phyloP scores from a whole-genome alignment of 2,888 invertebrate genomes.

The Amblyteles armatorius region DNA sequence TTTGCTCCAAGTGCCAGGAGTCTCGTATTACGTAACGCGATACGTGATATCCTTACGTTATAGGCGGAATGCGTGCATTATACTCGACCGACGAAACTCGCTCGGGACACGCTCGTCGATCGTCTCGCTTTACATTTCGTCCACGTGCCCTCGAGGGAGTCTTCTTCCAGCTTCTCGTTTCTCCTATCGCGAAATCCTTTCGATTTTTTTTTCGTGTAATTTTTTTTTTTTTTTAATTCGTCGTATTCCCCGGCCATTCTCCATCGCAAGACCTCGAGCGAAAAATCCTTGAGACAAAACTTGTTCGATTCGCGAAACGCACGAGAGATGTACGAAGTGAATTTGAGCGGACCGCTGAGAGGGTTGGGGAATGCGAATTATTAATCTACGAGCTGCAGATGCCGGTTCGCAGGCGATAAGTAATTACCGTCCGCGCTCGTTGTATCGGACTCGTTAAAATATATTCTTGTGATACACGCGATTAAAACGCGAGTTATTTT shows the following conservation, averaged over 20 bases:
- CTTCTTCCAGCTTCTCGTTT: constrained; percentile 19
- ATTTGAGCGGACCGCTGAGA: neutral
- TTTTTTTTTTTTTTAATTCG: constrained; percentile 19
- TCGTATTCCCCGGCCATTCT: constrained; percentile 5
- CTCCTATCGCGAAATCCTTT: constrained; percentile 36
- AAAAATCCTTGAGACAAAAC: constrained; percentile 60
- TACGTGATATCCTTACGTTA: constrained; percentile 68
- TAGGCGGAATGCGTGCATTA: constrained; percentile 47
- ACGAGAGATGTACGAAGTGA: constrained; percentile 10
- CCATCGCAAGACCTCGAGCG: neutral
- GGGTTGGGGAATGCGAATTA: constrained; percentile 51
- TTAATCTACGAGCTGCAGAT: constrained; percentile 72
- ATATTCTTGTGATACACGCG: neutral
- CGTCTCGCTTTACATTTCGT: constrained; percentile 58
- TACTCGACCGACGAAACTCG: constrained; percentile 51
- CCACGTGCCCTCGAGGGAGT: constrained; percentile 54
- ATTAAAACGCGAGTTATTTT: no score
- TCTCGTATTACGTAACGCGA: constrained; percentile 70
- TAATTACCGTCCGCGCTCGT: constrained; percentile 38
- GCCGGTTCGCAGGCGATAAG: constrained; percentile 70
- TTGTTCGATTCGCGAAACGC: constrained; percentile 46
- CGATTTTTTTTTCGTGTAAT: constrained; percentile 14
- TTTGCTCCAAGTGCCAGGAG: constrained; percentile 56
- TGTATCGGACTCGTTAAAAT: constrained; percentile 1
- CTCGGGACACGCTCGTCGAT: constrained; percentile 43